Conservation (phyloP, 1,140 invertebrate genomes). For the Drosophila simulans region DNA sequence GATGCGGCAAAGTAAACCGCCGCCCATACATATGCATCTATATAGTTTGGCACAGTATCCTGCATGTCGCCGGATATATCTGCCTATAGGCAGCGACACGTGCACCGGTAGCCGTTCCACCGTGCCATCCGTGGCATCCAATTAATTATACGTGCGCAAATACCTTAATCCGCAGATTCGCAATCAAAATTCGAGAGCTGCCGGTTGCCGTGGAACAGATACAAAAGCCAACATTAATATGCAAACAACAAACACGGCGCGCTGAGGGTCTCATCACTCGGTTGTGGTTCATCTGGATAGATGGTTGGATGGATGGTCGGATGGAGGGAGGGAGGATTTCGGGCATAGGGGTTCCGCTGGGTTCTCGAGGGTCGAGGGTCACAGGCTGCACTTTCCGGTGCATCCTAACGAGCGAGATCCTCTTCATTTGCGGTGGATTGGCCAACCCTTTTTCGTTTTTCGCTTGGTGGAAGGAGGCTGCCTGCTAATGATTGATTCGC, state of each 20-base stretch:
- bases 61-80: constrained; percentile 1
- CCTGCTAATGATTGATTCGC: constrained; percentile 51
- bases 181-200: constrained; percentile 79
- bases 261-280: constrained; percentile 45
- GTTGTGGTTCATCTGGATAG: constrained; percentile 13
- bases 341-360: constrained; percentile 7
- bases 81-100: constrained; percentile 36
- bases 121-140: constrained; percentile 54
- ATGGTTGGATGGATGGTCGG: not conserved
- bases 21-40: not conserved
- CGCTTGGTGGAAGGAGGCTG: not conserved
- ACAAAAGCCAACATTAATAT: constrained; percentile 71
- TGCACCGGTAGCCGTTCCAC: constrained; percentile 51
- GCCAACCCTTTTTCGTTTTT: constrained; percentile 26
- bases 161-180: constrained; percentile 81
- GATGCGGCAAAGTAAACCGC: not conserved
- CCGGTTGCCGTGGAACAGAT: constrained; percentile 58
- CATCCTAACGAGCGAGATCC: constrained; percentile 50
- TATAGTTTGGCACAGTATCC: not conserved
- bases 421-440: constrained; percentile 53
- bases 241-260: constrained; percentile 63
- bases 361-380: constrained; percentile 37
- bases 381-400: constrained; percentile 19
- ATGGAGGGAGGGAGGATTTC: not conserved
- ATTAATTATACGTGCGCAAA: constrained; percentile 83